These are phyloP conservation scores for Aplochiton taeniatus DNA, from an alignment of 2,797 vertebrate genomes.

Conservation along the genomic window DNA sequence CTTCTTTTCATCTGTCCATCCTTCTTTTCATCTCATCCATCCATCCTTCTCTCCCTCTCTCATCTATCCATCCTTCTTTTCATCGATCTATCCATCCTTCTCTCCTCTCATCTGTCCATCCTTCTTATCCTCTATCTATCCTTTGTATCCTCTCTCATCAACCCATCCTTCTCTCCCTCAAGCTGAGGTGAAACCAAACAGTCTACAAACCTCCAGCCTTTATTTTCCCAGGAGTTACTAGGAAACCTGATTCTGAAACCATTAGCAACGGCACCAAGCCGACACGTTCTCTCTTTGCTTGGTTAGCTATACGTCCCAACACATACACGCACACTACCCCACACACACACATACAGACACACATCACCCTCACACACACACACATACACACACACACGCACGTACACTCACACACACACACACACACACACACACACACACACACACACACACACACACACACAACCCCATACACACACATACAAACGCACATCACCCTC, in stretches of 20 bases:
- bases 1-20: not conserved
- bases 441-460: not conserved
- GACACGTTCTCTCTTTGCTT: no score
- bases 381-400: no score
- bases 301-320: no score
- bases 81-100: not conserved
- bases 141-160: not conserved
- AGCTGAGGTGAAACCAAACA: not conserved
- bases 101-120: not conserved
- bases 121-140: not conserved
- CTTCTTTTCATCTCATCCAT: not conserved
- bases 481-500: not conserved
- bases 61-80: not conserved
- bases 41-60: conserved; percentile 4
- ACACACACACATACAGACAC: no score
- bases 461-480: no score
- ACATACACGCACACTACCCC: not conserved
- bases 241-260: no score
- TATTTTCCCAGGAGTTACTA: no score
- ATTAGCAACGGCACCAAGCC: no score
- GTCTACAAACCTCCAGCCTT: no score
- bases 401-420: no score
- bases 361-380: no score
- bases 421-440: not conserved
- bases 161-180: conserved; percentile 7